Percentiles rank a stretch among this genome's conserved stretches.
These are phyloP conservation scores for Pocillopora verrucosa DNA, from an alignment of 64 coral and sea anemone species.

Conservation along the genomic window DNA sequence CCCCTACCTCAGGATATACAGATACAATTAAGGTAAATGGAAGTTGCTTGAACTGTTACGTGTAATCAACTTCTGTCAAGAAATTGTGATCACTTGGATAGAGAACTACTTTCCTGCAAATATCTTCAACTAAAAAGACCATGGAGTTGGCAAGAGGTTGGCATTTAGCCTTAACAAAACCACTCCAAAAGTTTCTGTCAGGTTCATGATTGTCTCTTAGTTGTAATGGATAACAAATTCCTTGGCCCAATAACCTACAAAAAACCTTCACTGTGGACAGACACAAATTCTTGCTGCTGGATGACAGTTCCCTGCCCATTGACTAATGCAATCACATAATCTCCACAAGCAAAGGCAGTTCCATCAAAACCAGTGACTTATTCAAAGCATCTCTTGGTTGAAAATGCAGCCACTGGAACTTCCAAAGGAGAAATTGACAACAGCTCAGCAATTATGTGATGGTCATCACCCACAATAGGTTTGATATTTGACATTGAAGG, in stretches of 20 bases:
- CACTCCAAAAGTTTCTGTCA: slow-evolving; percentile 37
- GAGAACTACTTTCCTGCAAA: slow-evolving; percentile 47
- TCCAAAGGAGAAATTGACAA: background rate
- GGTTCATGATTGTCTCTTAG: background rate
- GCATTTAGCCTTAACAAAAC: slow-evolving; percentile 41
- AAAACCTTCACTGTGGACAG: slow-evolving; percentile 1
- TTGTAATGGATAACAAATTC: slow-evolving; percentile 18
- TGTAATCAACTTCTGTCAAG: slow-evolving; percentile 60
- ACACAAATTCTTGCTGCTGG: slow-evolving; percentile 41
- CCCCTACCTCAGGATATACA: slow-evolving; percentile 30
- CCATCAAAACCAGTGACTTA: slow-evolving; percentile 36
- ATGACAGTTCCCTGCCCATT: slow-evolving; percentile 35
- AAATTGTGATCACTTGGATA: slow-evolving; percentile 12
- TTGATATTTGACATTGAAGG: slow-evolving; percentile 25
- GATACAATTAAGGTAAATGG: slow-evolving; percentile 23
- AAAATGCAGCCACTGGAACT: slow-evolving; percentile 14
- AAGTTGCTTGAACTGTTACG: background rate
- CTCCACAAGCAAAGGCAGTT: slow-evolving; percentile 33
- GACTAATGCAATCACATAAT: slow-evolving; percentile 9
- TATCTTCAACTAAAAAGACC: slow-evolving; percentile 1
- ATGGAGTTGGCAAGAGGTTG: background rate
- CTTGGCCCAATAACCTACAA: slow-evolving; percentile 1
- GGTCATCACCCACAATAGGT: background rate
- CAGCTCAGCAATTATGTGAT: background rate
- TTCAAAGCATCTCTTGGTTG: slow-evolving; percentile 34